Conservation (phyloP, 1,140 invertebrate genomes). For the Zelostemma sp. region DNA sequence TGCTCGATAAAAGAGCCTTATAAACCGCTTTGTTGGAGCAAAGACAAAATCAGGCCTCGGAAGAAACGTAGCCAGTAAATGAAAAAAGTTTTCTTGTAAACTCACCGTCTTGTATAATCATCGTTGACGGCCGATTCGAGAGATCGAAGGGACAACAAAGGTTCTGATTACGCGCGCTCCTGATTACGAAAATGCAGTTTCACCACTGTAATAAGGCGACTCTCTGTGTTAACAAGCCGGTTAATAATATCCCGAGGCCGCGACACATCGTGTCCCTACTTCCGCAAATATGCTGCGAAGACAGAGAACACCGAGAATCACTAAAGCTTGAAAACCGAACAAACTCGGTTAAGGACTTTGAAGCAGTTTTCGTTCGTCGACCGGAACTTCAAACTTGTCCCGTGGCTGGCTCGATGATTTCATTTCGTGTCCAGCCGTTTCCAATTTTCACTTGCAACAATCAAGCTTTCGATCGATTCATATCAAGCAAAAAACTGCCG, state of each 20-base stretch:
- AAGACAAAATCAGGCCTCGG: too few relatives aligned
- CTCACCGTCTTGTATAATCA: too few relatives aligned
- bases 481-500: too few relatives aligned
- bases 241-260: slow-evolving; percentile 59
- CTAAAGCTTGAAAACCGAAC: slow-evolving; percentile 66
- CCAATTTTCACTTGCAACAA: not conserved
- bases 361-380: slow-evolving; percentile 26
- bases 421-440: slow-evolving; percentile 20
- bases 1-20: not conserved
- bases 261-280: slow-evolving; percentile 43
- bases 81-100: too few relatives aligned
- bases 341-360: slow-evolving; percentile 64
- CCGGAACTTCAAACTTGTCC: slow-evolving; percentile 40
- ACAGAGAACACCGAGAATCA: slow-evolving; percentile 54
- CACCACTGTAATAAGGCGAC: slow-evolving; percentile 53
- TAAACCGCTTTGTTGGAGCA: too few relatives aligned
- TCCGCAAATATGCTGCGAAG: slow-evolving; percentile 46
- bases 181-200: slow-evolving; percentile 53
- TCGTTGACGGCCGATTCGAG: not conserved
- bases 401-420: slow-evolving; percentile 35
- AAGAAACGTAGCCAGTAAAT: too few relatives aligned
- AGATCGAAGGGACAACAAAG: slow-evolving; percentile 15
- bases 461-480: slow-evolving; percentile 11
- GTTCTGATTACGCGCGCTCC: slow-evolving; percentile 41
- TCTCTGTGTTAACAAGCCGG: slow-evolving; percentile 56